A percentile compares a stretch with the other conserved stretches of the same genome.
Evolutionary conservation across 2,797 vertebrate genomes (phyloP).

Genomic region (Thalassophryne amazonica): DNA sequence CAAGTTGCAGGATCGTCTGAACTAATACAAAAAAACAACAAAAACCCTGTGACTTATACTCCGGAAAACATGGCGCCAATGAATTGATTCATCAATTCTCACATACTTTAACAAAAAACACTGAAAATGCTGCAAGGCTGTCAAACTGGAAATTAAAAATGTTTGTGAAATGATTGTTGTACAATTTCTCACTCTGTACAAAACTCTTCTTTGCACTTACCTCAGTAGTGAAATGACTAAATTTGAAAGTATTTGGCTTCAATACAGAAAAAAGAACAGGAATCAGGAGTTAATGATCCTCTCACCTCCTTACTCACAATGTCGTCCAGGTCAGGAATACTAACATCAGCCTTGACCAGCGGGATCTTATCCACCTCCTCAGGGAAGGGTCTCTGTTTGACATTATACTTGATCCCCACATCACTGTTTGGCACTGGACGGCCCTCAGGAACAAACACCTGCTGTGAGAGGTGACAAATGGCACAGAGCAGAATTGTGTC

Average conservation of each 20-base stretch:
- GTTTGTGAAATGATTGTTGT: too few relatives aligned
- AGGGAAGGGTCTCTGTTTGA: constrained; percentile 94
- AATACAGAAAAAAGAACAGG: not conserved
- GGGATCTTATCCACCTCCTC: constrained; percentile 98
- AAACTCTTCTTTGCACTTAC: not conserved
- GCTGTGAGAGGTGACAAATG: constrained; percentile 44
- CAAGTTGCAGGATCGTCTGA: too few relatives aligned
- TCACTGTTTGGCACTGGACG: constrained; percentile 87
- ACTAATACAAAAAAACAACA: too few relatives aligned
- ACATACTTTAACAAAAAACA: too few relatives aligned
- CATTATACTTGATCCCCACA: constrained; percentile 88
- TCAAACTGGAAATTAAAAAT: too few relatives aligned
- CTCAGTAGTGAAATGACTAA: not conserved
- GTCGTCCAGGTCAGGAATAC: constrained; percentile 95
- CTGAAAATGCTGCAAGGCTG: too few relatives aligned
- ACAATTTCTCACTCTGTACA: too few relatives aligned
- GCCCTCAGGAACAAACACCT: constrained; percentile 91
- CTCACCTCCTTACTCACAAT: constrained; percentile 93
- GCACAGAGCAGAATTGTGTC: constrained; percentile 2
- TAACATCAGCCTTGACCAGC: constrained; percentile 94
- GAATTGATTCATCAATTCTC: too few relatives aligned
- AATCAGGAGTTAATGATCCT: not conserved
- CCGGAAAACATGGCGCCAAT: too few relatives aligned
- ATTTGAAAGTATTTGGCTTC: not conserved
- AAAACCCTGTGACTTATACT: too few relatives aligned